Evolutionary conservation across 1,140 invertebrate genomes (phyloP).

Genomic region (Eriosoma lanigerum): DNA sequence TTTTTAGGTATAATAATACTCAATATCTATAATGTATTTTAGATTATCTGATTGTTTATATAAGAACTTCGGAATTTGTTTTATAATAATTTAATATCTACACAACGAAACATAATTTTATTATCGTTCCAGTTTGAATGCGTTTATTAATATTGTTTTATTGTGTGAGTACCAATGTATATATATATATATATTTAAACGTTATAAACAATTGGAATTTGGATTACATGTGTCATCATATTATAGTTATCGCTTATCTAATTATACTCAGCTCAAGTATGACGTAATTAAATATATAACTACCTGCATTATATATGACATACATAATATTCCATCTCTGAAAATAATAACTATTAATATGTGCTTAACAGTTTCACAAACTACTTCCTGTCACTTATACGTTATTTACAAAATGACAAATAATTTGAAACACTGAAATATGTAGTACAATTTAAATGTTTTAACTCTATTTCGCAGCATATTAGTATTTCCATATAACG

Average conservation of each 20-base stretch:
- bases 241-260: not conserved
- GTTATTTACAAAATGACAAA: slow-evolving; percentile 25
- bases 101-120: not conserved
- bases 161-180: not conserved
- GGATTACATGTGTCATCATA: slow-evolving; percentile 4
- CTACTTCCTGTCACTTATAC: not conserved
- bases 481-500: no score
- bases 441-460: not conserved
- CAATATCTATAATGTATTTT: not conserved
- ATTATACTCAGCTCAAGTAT: not conserved
- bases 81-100: not conserved
- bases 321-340: not conserved
- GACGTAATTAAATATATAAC: not conserved
- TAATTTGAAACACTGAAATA: not conserved
- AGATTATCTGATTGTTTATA: not conserved
- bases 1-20: not conserved
- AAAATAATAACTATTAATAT: slow-evolving; percentile 16
- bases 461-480: no score
- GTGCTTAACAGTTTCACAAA: slow-evolving; percentile 20
- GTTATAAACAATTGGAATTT: not conserved
- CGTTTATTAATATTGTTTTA: not conserved
- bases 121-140: not conserved
- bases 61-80: not conserved
- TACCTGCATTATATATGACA: not conserved
- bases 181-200: not conserved